Base-by-base conservation (phyloP, 2,797 vertebrate species). In the Hozukius guyotensis region DNA sequence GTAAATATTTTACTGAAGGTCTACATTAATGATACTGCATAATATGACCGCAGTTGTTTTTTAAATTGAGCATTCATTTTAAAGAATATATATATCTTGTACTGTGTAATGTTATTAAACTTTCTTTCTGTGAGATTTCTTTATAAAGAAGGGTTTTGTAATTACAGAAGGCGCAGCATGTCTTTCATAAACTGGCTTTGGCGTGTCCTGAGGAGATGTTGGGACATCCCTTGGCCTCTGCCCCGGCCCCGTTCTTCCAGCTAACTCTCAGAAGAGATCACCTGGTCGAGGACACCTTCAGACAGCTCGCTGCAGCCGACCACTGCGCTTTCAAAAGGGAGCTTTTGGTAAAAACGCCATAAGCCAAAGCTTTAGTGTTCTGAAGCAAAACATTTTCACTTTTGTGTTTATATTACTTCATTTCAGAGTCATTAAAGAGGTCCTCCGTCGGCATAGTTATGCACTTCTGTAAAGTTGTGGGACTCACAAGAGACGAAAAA, bases 251-350 rank as follows among this genome's bases (percentile, higher is more conserved):
- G 0, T 52, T 91, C 64, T 87, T 94, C 64, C 72, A 75, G 65
- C 73, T 96, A 11, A 78, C 22, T 20, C 63, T 96, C 60, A 94
- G 94, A 75, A 88, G 92, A 25, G 66, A 73, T 31, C 92, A 92
- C 42, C 79, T 96, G 25, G 59, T 96, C 0, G 94, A 96, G 72
- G 95, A 96, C 87, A 92, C 95, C 75, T 95, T 95, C 86, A 88
- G 78, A 32, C 88, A 87, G 55, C 92, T 96, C 9, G 59, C 3
- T 56, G 57, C 57, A 8, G 90, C 87, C 0, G 84, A 92, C 63
- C 70, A 87, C 57, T 31, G 27, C 0, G 59, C 77, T 24, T 94
- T 96, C 68, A 78, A 64, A 72, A 90, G 71, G 31, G 29, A 74
- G 3, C 88, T 96, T 29, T 0, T 63, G 90, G 95, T 96, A 92